Conservation (phyloP, 2,797 vertebrate species). For the Dermochelys coriacea region DNA sequence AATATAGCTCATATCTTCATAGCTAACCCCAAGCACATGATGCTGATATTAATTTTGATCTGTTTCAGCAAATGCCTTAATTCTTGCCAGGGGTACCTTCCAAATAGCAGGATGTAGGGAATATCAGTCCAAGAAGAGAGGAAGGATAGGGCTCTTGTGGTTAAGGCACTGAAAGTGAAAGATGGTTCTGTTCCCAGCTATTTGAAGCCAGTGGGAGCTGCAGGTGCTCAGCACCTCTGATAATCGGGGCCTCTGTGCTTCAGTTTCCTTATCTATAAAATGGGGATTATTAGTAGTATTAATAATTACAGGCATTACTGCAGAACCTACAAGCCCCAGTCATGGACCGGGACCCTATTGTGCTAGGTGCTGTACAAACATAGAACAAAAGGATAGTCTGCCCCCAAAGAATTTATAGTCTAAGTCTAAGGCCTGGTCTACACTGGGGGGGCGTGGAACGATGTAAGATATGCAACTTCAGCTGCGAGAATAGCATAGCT, state of each 20-base stretch:
- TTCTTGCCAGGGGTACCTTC: background rate
- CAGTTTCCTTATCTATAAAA: background rate
- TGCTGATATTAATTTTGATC: background rate
- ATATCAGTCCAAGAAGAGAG: background rate
- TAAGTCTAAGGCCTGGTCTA: background rate
- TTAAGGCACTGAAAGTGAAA: background rate
- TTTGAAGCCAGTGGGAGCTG: background rate
- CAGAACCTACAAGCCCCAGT: background rate
- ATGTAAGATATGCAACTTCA: too few species aligned
- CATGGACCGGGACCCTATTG: background rate
- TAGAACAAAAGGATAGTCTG: background rate
- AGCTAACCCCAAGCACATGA: background rate
- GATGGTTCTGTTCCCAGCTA: background rate
- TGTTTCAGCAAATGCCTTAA: background rate
- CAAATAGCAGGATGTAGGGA: background rate
- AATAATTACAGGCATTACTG: background rate
- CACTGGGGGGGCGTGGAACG: too few species aligned
- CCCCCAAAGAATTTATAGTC: background rate
- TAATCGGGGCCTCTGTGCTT: background rate
- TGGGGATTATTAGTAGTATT: accelerated
- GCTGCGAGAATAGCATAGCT: too few species aligned
- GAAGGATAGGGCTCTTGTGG: background rate
- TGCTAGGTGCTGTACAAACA: background rate
- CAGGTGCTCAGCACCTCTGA: background rate
- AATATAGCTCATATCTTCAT: background rate